A percentile compares a stretch with the other conserved stretches of the same genome.
Conservation (phyloP, 2,113 vertebrate species). For the Otolemur garnettii region DNA sequence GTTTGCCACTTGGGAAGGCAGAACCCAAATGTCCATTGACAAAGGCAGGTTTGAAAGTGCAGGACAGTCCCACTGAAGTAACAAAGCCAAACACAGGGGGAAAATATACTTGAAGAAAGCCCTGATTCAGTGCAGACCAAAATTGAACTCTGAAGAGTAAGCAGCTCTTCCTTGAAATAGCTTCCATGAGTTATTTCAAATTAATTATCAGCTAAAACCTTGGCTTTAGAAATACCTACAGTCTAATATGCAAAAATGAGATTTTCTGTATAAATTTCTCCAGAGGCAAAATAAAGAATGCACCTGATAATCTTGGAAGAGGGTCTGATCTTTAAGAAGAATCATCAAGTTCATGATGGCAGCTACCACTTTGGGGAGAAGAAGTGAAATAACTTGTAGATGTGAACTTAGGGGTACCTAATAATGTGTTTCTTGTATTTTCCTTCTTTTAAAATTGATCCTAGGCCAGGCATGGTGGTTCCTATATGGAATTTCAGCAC, state of each 20-base stretch:
- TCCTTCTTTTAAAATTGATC: neutral
- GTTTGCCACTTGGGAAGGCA: neutral
- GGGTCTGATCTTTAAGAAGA: neutral
- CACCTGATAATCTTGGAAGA: neutral
- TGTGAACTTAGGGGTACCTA: too few relatives aligned
- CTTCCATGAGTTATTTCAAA: neutral
- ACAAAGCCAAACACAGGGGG: neutral
- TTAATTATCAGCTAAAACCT: neutral
- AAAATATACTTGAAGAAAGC: neutral
- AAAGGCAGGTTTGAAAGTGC: neutral
- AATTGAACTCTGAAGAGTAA: neutral
- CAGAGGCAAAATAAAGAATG: neutral
- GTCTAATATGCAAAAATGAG: neutral
- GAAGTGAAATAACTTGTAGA: neutral
- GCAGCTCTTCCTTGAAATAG: neutral
- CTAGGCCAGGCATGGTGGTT: neutral
- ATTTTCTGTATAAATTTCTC: neutral
- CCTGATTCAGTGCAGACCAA: neutral
- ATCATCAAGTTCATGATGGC: neutral
- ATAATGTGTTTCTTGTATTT: neutral
- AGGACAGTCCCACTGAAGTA: neutral
- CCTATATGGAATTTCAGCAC: too few relatives aligned
- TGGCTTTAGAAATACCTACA: neutral
- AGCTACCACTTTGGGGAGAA: neutral
- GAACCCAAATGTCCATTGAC: neutral